A percentile compares a stretch with the other conserved stretches of the same genome.
Evolutionary conservation across 37 sponge, comb jelly and placozoan species (phyloP).

Genomic region (Petrosia ficiformis): DNA sequence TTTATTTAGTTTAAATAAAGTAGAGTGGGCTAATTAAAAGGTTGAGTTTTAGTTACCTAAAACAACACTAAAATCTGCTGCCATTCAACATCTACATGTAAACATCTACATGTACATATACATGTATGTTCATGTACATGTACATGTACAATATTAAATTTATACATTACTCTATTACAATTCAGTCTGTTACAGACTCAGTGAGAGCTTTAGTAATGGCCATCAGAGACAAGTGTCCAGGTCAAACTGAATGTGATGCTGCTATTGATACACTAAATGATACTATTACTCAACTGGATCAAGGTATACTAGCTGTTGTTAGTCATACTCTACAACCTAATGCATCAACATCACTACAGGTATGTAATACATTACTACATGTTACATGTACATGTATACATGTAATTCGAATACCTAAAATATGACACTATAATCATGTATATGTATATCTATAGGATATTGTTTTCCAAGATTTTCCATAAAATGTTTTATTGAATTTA

Average conservation of each 20-base stretch:
- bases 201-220: constrained; percentile 70
- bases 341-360: constrained; percentile 65
- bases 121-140: too few species aligned
- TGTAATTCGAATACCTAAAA: not conserved
- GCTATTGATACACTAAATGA: constrained; percentile 81
- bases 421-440: not conserved
- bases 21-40: too few species aligned
- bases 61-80: too few species aligned
- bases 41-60: too few species aligned
- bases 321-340: constrained; percentile 69
- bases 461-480: too few species aligned
- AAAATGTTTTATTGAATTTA: too few species aligned
- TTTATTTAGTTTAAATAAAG: too few species aligned
- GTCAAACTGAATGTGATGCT: constrained; percentile 87
- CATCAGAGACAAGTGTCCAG: constrained; percentile 71
- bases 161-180: too few species aligned
- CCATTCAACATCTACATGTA: too few species aligned
- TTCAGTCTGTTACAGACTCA: constrained; percentile 68
- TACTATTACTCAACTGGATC: constrained; percentile 77
- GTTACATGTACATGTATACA: constrained; percentile 5
- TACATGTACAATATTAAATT: too few species aligned
- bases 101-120: too few species aligned
- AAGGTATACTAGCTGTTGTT: constrained; percentile 80
- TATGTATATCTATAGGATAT: not conserved
- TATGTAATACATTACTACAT: not conserved